These are phyloP conservation scores for Venusia cambrica DNA, from an alignment of 2,888 invertebrate species.

Conservation along the genomic window DNA sequence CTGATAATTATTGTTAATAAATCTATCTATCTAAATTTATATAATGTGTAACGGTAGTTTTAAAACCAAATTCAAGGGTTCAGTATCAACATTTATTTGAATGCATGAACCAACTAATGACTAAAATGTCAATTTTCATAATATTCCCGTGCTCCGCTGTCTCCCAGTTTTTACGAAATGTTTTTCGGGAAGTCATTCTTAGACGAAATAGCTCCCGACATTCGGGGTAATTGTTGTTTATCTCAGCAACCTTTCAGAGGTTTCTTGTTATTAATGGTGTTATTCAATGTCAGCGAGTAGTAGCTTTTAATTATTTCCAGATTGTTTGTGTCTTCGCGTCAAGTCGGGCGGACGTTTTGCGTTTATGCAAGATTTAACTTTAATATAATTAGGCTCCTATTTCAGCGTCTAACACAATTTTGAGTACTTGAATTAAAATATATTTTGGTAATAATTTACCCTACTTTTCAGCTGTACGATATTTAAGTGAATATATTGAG, in stretches of 20 bases:
- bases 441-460: constrained; percentile 17
- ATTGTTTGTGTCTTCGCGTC: constrained; percentile 51
- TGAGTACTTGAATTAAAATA: constrained; percentile 25
- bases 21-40: too few relatives aligned
- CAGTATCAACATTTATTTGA: too few relatives aligned
- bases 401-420: constrained; percentile 31
- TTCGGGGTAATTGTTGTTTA: constrained; percentile 67
- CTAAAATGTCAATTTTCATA: background rate
- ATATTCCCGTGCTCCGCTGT: constrained; percentile 1
- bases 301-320: constrained; percentile 72
- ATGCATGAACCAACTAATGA: background rate
- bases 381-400: constrained; percentile 38
- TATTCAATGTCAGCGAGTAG: constrained; percentile 63
- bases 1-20: too few relatives aligned
- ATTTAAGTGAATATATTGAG: too few relatives aligned
- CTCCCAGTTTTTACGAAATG: constrained; percentile 29
- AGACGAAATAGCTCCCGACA: constrained; percentile 46
- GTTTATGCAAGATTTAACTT: constrained; percentile 53
- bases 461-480: too few relatives aligned
- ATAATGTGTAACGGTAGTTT: too few relatives aligned
- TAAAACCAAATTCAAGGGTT: too few relatives aligned
- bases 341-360: constrained; percentile 51
- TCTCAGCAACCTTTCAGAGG: constrained; percentile 63
- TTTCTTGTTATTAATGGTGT: constrained; percentile 71
- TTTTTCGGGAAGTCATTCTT: constrained; percentile 30